Conservation (phyloP, 2,888 invertebrate genomes). For the Carpatolechia fugitivella region DNA sequence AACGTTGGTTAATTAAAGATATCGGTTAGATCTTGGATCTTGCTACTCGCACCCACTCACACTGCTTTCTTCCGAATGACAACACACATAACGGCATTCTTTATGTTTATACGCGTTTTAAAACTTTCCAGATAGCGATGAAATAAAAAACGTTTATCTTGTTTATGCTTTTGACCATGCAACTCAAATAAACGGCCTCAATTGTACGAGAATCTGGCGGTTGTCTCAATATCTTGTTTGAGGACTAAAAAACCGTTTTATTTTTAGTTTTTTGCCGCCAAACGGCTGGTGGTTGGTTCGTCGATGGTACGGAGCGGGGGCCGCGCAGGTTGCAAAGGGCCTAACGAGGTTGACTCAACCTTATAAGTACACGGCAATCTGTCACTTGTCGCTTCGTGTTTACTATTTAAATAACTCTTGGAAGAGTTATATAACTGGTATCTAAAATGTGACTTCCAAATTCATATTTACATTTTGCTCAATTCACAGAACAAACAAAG, state of each 20-base stretch:
- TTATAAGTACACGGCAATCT: slow-evolving; percentile 19
- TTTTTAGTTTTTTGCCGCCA: slow-evolving; percentile 5
- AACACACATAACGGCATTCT: slow-evolving; percentile 1
- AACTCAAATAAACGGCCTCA: neutral
- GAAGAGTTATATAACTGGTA: too few relatives aligned
- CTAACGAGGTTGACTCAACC: slow-evolving; percentile 53
- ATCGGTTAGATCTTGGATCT: slow-evolving; percentile 2
- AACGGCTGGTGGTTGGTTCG: slow-evolving; percentile 32
- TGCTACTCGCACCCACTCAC: neutral
- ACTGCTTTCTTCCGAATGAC: slow-evolving; percentile 1
- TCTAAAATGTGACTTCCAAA: neutral
- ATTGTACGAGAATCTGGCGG: neutral
- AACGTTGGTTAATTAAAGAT: slow-evolving; percentile 28
- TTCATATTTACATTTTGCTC: neutral
- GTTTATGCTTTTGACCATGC: slow-evolving; percentile 4
- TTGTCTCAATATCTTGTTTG: neutral
- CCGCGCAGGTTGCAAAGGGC: slow-evolving; percentile 73
- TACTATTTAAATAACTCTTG: slow-evolving; percentile 7
- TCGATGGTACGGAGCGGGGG: slow-evolving; percentile 58
- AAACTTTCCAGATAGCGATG: neutral
- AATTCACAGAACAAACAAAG: neutral
- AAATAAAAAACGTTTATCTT: neutral
- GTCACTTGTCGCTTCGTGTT: slow-evolving; percentile 16
- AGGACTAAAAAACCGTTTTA: neutral
- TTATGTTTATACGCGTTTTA: neutral